A percentile compares a stretch with the other conserved stretches of the same genome.
These are phyloP conservation scores for Volucella zonaria DNA, from an alignment of 2,888 invertebrate genomes.

Conservation along the genomic window DNA sequence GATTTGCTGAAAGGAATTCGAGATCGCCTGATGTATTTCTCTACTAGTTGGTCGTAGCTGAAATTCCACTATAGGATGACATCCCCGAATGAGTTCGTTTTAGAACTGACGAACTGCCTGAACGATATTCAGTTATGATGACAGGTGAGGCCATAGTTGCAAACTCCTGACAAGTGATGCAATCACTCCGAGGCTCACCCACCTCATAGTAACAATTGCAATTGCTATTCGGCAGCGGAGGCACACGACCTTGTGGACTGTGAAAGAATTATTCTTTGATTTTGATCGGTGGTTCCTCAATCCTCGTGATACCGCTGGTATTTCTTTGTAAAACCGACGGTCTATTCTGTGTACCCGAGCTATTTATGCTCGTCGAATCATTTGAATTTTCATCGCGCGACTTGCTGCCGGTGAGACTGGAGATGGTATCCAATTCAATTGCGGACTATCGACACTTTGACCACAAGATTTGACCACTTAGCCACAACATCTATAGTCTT, in stretches of 20 bases:
- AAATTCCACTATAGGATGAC: slow-evolving; percentile 52
- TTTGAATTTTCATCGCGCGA: slow-evolving; percentile 65
- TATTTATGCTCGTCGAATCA: slow-evolving; percentile 56
- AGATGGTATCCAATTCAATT: slow-evolving; percentile 46
- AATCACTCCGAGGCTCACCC: slow-evolving; percentile 54
- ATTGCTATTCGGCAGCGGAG: slow-evolving; percentile 74
- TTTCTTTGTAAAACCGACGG: slow-evolving; percentile 70
- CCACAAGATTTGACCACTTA: slow-evolving; percentile 78
- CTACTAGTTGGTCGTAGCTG: slow-evolving; percentile 42
- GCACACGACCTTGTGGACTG: slow-evolving; percentile 74
- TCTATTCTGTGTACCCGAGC: slow-evolving; percentile 55
- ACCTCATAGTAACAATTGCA: slow-evolving; percentile 75
- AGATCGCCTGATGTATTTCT: slow-evolving; percentile 80
- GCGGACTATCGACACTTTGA: slow-evolving; percentile 70
- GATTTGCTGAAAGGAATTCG: slow-evolving; percentile 79
- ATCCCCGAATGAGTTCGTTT: slow-evolving; percentile 62
- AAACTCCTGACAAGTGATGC: slow-evolving; percentile 62
- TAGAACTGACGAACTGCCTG: slow-evolving; percentile 50
- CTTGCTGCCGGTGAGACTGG: slow-evolving; percentile 55
- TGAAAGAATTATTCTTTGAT: slow-evolving; percentile 71
- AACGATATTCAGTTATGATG: slow-evolving; percentile 38
- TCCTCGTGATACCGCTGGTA: slow-evolving; percentile 15
- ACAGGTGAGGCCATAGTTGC: slow-evolving; percentile 50
- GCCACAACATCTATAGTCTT: slow-evolving; percentile 82
- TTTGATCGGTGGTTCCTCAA: slow-evolving; percentile 49